Percentiles rank a stretch among this genome's conserved stretches.
Evolutionary conservation across 2,888 invertebrate species (phyloP).

Genomic region (Volucella inanis): DNA sequence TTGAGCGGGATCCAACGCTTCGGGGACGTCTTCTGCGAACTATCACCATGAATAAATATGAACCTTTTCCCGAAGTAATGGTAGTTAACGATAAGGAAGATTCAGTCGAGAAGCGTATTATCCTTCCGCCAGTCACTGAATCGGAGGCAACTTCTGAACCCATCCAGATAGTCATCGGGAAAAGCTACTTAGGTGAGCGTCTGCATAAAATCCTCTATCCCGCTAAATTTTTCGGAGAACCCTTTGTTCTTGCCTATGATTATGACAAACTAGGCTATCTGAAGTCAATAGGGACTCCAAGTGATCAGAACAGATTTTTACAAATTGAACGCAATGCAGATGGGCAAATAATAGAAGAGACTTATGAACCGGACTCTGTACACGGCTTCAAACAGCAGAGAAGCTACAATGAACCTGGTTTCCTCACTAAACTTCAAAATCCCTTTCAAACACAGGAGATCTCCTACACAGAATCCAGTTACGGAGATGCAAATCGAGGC

Average conservation of each 20-base stretch:
- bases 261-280: slow-evolving; percentile 39
- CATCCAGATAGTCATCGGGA: slow-evolving; percentile 19
- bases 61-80: slow-evolving; percentile 35
- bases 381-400: slow-evolving; percentile 12
- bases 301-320: slow-evolving; percentile 16
- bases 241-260: slow-evolving; percentile 30
- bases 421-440: slow-evolving; percentile 61
- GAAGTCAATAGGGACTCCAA: slow-evolving; percentile 33
- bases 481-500: slow-evolving; percentile 62
- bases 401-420: slow-evolving; percentile 67
- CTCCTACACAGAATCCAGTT: slow-evolving; percentile 67
- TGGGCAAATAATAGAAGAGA: slow-evolving; percentile 33
- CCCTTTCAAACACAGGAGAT: slow-evolving; percentile 63
- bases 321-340: slow-evolving; percentile 27
- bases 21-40: slow-evolving; percentile 38
- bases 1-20: slow-evolving; percentile 39
- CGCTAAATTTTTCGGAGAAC: not conserved
- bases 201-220: slow-evolving; percentile 31
- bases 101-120: slow-evolving; percentile 12
- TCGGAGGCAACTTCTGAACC: not conserved
- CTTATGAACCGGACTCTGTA: not conserved
- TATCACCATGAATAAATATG: slow-evolving; percentile 39
- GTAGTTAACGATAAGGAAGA: slow-evolving; percentile 6
- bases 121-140: not conserved
- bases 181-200: slow-evolving; percentile 13